Evolutionary conservation across 2,113 vertebrate genomes (phyloP).

Genomic region (Rattus norvegicus): GRCr8 NC_086033.1:92707001-92707500

Average conservation of each 20-base stretch:
- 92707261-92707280: background rate
- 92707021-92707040: no score
- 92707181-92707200: no score
- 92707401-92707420: background rate
- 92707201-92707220: background rate
- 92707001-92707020: no score
- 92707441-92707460: background rate
- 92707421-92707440: background rate
- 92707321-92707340: background rate
- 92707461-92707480: background rate
- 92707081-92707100: no score
- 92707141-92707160: no score
- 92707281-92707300: background rate
- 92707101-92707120: no score
- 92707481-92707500: background rate
- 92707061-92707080: no score
- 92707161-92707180: no score
- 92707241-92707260: background rate
- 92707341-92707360: background rate
- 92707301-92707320: background rate
- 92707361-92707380: background rate
- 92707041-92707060: no score
- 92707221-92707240: background rate
- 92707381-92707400: background rate
- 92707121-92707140: no score